Evolutionary conservation across 2,113 vertebrate species (phyloP).

Genomic region (Chaenogobius annularis): DNA sequence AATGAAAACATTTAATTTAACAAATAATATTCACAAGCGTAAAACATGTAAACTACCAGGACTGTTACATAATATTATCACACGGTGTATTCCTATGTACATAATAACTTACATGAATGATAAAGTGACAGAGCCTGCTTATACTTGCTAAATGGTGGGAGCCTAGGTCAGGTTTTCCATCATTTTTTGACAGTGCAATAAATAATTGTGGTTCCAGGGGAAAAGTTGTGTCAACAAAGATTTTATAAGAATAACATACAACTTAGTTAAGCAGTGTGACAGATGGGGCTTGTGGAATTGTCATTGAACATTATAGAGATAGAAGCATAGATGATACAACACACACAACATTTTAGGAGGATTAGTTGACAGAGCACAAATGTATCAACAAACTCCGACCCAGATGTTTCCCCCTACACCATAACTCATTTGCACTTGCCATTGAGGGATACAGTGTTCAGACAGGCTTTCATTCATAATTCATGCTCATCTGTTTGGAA

Average conservation of each 20-base stretch:
- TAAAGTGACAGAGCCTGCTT: constrained; percentile 3
- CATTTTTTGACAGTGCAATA: constrained; percentile 12
- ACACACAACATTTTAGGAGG: constrained; percentile 18
- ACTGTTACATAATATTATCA: neutral
- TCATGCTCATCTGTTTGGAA: constrained; percentile 20
- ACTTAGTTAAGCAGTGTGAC: constrained; percentile 25
- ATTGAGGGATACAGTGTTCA: constrained; percentile 34
- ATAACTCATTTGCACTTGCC: constrained; percentile 56
- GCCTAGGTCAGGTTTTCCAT: constrained; percentile 18
- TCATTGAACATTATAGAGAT: neutral
- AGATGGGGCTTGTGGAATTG: constrained; percentile 35
- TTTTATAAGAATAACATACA: constrained; percentile 39
- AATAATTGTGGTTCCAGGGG: constrained; percentile 13
- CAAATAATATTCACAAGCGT: neutral
- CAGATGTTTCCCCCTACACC: constrained; percentile 49
- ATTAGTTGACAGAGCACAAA: constrained; percentile 28
- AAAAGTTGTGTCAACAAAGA: constrained; percentile 18
- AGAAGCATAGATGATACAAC: constrained; percentile 23
- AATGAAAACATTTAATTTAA: too few species aligned
- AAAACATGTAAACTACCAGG: neutral
- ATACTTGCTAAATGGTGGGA: constrained; percentile 23
- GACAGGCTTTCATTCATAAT: constrained; percentile 19
- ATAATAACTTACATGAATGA: neutral
- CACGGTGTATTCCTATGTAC: neutral
- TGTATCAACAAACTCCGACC: constrained; percentile 47